phyloP scores from a whole-genome alignment of 2,113 vertebrate genomes.

The Cathartes aura region DNA sequence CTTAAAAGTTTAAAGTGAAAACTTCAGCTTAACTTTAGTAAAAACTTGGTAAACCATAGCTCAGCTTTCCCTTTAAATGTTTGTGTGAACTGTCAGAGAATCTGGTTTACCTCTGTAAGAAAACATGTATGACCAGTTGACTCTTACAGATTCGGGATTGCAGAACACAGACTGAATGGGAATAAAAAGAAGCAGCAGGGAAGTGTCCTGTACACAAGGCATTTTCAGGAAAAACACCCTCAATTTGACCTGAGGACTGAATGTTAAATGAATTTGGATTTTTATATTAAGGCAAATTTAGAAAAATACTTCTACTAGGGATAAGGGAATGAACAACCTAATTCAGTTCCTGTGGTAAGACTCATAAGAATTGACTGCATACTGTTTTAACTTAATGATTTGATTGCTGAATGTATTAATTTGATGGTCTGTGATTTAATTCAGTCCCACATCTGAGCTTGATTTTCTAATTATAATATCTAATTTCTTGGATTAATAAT shows the following conservation, averaged over 20 bases:
- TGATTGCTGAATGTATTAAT: slow-evolving; percentile 3
- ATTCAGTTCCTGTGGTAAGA: background rate
- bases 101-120: background rate
- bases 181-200: background rate
- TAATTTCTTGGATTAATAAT: background rate
- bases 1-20: no score
- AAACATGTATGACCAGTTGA: background rate
- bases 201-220: background rate
- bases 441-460: background rate
- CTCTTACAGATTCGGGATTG: background rate
- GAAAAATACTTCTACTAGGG: background rate
- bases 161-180: accelerated
- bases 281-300: background rate
- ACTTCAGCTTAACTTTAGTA: no score
- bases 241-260: background rate
- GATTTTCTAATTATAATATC: background rate
- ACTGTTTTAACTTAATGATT: background rate
- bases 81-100: background rate
- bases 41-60: background rate
- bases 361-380: background rate
- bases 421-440: background rate
- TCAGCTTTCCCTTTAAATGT: background rate
- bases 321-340: background rate
- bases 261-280: background rate
- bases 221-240: background rate